These are phyloP conservation scores for Nomada lathburiana DNA, from an alignment of 2,888 invertebrate species.

Conservation along the genomic window DNA sequence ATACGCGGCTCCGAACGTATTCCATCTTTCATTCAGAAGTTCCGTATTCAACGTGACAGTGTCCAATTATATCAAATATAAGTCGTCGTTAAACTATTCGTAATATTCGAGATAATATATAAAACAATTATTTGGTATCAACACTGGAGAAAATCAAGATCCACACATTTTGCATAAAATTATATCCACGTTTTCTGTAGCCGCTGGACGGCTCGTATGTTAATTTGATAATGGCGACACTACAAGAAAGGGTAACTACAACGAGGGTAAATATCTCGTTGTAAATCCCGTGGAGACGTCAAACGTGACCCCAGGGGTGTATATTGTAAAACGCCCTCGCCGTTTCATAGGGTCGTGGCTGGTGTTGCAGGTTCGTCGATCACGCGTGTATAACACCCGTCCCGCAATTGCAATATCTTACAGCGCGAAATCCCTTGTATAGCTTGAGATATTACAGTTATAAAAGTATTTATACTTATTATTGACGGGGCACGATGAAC, in stretches of 20 bases:
- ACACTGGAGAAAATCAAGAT: too few species aligned
- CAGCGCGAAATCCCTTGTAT: slow-evolving; percentile 26
- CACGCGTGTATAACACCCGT: slow-evolving; percentile 29
- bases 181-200: not conserved
- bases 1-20: not conserved
- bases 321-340: slow-evolving; percentile 62
- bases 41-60: not conserved
- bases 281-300: slow-evolving; percentile 43
- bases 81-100: too few species aligned
- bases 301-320: slow-evolving; percentile 38
- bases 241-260: slow-evolving; percentile 26
- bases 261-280: slow-evolving; percentile 14
- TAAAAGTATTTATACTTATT: slow-evolving; percentile 60
- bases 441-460: slow-evolving; percentile 47
- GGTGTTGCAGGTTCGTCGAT: slow-evolving; percentile 41
- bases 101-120: too few species aligned
- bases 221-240: slow-evolving; percentile 59
- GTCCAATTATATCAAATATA: not conserved
- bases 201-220: slow-evolving; percentile 22
- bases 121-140: too few species aligned
- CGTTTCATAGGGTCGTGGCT: slow-evolving; percentile 33
- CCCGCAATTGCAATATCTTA: slow-evolving; percentile 47
- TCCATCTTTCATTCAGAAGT: not conserved
- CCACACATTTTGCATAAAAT: too few species aligned
- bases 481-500: slow-evolving; percentile 42